Evolutionary conservation across 1,140 invertebrate species (phyloP), one percentile per base, ranked within the genome.

Genomic region (Lepidurus couesii): DNA sequence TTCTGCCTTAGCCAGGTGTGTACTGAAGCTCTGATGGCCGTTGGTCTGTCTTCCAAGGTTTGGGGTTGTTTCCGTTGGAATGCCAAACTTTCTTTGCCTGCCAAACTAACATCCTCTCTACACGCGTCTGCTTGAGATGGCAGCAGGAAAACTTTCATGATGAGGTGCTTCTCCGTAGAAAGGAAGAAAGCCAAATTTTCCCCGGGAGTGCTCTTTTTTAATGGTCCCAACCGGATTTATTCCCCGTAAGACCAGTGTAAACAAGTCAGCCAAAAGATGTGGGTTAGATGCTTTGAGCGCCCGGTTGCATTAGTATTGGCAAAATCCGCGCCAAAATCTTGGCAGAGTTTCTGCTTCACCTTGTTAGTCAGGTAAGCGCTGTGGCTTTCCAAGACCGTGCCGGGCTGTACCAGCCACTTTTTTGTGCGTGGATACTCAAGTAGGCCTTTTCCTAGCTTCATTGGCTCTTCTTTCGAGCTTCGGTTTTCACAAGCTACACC

Each of bases 371-470:
- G 21, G 53, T 9, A n/a, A 16, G n/a, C 53, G 16, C 16, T 13
- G 34, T 34, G 53, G 13, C 21, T 65, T 65, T 21, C 13, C 21
- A 65, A 9, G 53, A 13, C 21, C 53, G 53, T 65, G 21, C 53
- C n/a, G 8, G 53, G 53, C 53, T n/a, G 53, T 65, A 65, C 53
- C 53, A 65, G 53, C 8, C 53, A 65, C 53, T 65, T 65, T 65
- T 65, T 21, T 65, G n/a, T n/a, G 16, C 21, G 8, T n/a, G 53
- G 45, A 47, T 47, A 16, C 4, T 65, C 13, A 7, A 65, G 21
- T 65, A 65, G 53, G 53, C 53, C 53, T 65, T 65, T 34, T 34
- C 53, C 16, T 21, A 9, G 13, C 9, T 65, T 21, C 53, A 65
- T 65, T 16, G 53, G 53, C 9, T 65, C 53, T 47, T 16, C 45